A percentile compares a stretch with the other conserved stretches of the same genome.
Evolutionary conservation across 2,113 vertebrate genomes (phyloP).

Genomic region (Centropus unirufus): DNA sequence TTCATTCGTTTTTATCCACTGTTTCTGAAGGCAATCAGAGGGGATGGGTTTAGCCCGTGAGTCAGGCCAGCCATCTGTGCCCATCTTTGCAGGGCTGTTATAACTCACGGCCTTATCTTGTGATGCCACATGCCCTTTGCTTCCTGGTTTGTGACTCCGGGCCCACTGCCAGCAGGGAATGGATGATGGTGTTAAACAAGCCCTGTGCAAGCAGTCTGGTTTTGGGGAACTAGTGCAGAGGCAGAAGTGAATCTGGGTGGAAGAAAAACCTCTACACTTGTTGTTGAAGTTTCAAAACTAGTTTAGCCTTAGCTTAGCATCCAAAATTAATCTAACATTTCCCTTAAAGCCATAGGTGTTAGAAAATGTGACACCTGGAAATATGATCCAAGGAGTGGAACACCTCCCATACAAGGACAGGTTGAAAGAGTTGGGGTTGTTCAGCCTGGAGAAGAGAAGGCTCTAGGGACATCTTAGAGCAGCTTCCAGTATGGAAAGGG

Average conservation of each 20-base stretch:
- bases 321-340: background rate
- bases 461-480: too few species aligned
- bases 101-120: background rate
- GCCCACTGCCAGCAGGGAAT: background rate
- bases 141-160: background rate
- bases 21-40: background rate
- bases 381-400: too few species aligned
- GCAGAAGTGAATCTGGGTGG: slow-evolving; percentile 64
- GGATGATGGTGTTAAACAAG: background rate
- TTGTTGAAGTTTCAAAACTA: background rate
- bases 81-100: background rate
- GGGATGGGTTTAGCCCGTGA: background rate
- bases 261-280: slow-evolving; percentile 6
- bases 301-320: background rate
- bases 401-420: too few species aligned
- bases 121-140: background rate
- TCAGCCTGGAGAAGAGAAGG: too few species aligned
- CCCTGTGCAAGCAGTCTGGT: background rate
- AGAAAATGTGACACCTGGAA: background rate
- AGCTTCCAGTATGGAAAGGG: too few species aligned
- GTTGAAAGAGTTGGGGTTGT: too few species aligned
- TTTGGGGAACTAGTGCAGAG: slow-evolving; percentile 51
- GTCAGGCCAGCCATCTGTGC: background rate
- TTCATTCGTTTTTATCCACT: background rate
- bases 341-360: background rate